Evolutionary conservation across 2,797 vertebrate species (phyloP), one percentile per base, ranked within the genome.

Genomic region (Cygnus olor): DNA sequence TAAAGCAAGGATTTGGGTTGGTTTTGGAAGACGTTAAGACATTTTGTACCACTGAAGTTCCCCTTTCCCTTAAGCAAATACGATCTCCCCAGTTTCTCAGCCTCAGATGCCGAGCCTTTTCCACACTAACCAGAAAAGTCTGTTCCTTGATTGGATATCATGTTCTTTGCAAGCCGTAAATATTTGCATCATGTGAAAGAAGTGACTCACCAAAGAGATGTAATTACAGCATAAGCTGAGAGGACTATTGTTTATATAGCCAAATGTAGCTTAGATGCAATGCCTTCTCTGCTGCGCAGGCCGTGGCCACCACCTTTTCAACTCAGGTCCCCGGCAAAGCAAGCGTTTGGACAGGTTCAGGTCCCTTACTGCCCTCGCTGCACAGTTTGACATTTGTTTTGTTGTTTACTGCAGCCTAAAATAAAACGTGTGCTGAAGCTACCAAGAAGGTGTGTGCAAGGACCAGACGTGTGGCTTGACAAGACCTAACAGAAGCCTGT

Each of bases 321-420:
- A 68, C 32, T 53, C n/a, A 6, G 0, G 0, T 40, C 60, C 21
- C 28, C 21, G 34, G 32, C 2, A 0, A 68, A 34, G 17, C 20
- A 16, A 21, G 40, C 24, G 18, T 16, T 70, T 56, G 56, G 7
- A n/a, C 73, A 13, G 32, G 38, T 24, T 86, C 42, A 22, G 68
- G 56, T 16, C 38, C 32, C 45, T 65, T 9, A 9, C 7, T 20
- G 16, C 14, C 19, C 44, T 64, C 30, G 4, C 45, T 5, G 14
- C 2, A 2, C 15, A 32, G 8, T 4, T 19, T 2, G 11, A 57
- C 0, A 0, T 38, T 30, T 14, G 28, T 25, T 53, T 25, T 72
- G 40, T 14, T 9, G 14, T 14, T 69, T 19, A 13, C 56, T 47
- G 18, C 18, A 32, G 69, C 64, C 42, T 34, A 25, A 61, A 74